Conservation (phyloP, 2,113 vertebrate species). For the Chaetops frenatus region DNA sequence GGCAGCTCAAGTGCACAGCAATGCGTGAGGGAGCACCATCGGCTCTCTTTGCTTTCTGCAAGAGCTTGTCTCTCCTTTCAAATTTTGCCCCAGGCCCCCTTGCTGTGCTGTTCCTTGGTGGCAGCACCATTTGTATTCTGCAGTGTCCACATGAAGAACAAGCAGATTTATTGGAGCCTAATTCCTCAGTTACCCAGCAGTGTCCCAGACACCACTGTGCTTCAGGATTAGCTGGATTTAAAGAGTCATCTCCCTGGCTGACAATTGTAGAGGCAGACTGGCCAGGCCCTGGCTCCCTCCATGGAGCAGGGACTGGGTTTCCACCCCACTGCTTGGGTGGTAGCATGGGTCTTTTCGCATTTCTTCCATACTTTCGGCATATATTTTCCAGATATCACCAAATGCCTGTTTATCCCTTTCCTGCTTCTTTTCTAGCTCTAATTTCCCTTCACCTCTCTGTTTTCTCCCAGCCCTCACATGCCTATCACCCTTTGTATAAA, state of each 20-base stretch:
- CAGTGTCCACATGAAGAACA: neutral
- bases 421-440: neutral
- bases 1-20: neutral
- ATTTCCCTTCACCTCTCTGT: neutral
- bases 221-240: neutral
- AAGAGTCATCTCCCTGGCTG: neutral
- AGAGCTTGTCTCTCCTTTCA: neutral
- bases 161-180: neutral
- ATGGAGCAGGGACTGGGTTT: neutral
- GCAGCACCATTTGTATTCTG: neutral
- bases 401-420: neutral
- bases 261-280: neutral
- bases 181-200: neutral
- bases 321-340: neutral
- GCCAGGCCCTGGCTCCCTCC: neutral
- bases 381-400: neutral
- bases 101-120: rapidly evolving
- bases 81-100: neutral
- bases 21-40: neutral
- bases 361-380: neutral
- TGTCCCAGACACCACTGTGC: neutral
- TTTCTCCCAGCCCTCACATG: neutral
- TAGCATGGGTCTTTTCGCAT: neutral
- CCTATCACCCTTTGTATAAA: neutral
- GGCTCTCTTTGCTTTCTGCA: neutral